Conservation (phyloP, 2,797 vertebrate species). For the Helicolenus hilgendorfi region DNA sequence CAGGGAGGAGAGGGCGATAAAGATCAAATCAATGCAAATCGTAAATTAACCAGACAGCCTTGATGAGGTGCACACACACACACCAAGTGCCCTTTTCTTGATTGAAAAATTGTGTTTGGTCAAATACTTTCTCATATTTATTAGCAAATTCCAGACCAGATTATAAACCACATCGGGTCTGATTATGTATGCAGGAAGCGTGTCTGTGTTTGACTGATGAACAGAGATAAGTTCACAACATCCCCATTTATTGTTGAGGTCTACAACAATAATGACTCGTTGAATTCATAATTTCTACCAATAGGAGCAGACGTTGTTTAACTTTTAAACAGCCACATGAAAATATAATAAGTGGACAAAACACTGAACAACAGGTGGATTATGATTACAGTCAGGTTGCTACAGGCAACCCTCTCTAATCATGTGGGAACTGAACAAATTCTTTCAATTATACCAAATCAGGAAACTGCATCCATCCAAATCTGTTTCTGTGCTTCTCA, state of each 20-base stretch:
- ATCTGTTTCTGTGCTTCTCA: neutral
- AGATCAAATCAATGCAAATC: conserved; percentile 50
- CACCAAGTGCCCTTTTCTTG: conserved; percentile 13
- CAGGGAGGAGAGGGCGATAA: conserved; percentile 1
- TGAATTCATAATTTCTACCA: neutral
- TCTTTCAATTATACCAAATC: neutral
- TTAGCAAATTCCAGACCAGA: conserved; percentile 7
- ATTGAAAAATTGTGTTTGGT: conserved; percentile 32
- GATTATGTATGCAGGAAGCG: conserved; percentile 9
- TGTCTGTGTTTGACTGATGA: conserved; percentile 5
- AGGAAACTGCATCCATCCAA: neutral
- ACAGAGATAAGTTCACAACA: neutral
- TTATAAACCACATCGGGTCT: conserved; percentile 8
- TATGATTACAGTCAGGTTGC: neutral
- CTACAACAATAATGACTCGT: neutral
- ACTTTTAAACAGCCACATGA: too few species aligned
- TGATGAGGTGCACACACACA: conserved; percentile 18
- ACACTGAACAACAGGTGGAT: neutral
- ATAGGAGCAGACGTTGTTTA: neutral
- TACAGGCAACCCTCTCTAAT: too few species aligned
- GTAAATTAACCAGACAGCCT: conserved; percentile 37
- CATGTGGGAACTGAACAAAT: too few species aligned
- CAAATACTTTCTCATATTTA: conserved; percentile 26
- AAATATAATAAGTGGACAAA: neutral
- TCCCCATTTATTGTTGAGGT: neutral